These are phyloP conservation scores for Chironomus tepperi DNA, from an alignment of 1,140 invertebrate genomes.

Conservation along the genomic window DNA sequence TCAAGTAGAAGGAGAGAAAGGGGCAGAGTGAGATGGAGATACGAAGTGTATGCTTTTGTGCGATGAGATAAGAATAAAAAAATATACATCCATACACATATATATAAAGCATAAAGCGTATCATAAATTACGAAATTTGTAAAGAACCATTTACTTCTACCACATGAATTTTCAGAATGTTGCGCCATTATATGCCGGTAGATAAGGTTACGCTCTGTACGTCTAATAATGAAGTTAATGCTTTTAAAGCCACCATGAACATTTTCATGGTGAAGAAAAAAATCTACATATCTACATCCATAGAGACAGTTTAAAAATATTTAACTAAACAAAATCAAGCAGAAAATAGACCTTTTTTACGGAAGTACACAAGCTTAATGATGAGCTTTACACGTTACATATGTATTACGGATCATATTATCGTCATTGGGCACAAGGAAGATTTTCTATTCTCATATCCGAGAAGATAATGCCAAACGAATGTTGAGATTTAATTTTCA, in stretches of 20 bases:
- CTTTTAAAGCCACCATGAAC: slow-evolving; percentile 1
- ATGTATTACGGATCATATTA: too few relatives aligned
- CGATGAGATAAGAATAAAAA: slow-evolving; percentile 7
- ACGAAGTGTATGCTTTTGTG: slow-evolving; percentile 1
- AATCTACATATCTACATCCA: not conserved
- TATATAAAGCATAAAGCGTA: not conserved
- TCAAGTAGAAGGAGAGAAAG: not conserved
- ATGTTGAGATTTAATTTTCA: too few relatives aligned
- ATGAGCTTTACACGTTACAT: too few relatives aligned
- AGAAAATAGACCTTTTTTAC: not conserved
- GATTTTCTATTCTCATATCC: too few relatives aligned
- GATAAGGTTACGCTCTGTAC: slow-evolving; percentile 10
- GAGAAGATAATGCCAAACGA: too few relatives aligned
- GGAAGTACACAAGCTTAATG: not conserved
- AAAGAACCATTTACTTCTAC: slow-evolving; percentile 20
- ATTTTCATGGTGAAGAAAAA: not conserved
- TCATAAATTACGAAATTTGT: slow-evolving; percentile 22
- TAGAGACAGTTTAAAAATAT: not conserved
- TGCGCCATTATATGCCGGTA: slow-evolving; percentile 16
- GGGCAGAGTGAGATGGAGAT: not conserved
- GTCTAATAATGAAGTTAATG: slow-evolving; percentile 9
- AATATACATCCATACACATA: not conserved
- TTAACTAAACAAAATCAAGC: not conserved
- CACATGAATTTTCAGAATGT: slow-evolving; percentile 4
- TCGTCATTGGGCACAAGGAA: too few relatives aligned